phyloP scores from a whole-genome alignment of 2,888 invertebrate species.

The Dione vanillae region DNA sequence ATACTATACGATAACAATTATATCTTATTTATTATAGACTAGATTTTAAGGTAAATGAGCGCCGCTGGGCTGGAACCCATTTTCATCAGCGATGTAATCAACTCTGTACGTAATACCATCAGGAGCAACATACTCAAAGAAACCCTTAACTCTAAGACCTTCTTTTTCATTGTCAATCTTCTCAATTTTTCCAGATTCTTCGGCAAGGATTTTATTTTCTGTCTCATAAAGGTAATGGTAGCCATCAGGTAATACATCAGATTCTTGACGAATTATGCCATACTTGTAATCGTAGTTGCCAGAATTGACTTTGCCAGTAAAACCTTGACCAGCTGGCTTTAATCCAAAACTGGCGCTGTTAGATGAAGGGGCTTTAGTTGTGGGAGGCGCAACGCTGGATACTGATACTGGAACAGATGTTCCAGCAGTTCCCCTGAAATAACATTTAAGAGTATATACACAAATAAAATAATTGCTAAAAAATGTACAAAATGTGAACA shows the following conservation, averaged over 20 bases:
- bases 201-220: constrained; percentile 78
- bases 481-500: neutral
- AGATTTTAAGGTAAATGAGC: constrained; percentile 67
- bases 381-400: constrained; percentile 25
- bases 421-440: constrained; percentile 1
- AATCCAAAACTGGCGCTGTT: constrained; percentile 38
- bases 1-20: neutral
- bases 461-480: neutral
- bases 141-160: constrained; percentile 70
- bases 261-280: constrained; percentile 75
- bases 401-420: constrained; percentile 29
- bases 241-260: constrained; percentile 65
- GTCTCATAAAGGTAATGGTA: constrained; percentile 80
- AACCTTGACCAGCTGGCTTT: constrained; percentile 41
- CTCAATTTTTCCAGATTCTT: constrained; percentile 73
- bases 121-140: constrained; percentile 74
- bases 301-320: constrained; percentile 41
- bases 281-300: constrained; percentile 70
- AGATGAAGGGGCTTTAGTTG: constrained; percentile 28
- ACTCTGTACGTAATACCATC: constrained; percentile 78
- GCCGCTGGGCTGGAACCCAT: constrained; percentile 70
- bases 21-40: constrained; percentile 39
- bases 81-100: constrained; percentile 78
- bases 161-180: constrained; percentile 62
- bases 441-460: neutral